Evolutionary conservation across 2,113 vertebrate genomes (phyloP).

Genomic region (Benitochromis conjunctus): DNA sequence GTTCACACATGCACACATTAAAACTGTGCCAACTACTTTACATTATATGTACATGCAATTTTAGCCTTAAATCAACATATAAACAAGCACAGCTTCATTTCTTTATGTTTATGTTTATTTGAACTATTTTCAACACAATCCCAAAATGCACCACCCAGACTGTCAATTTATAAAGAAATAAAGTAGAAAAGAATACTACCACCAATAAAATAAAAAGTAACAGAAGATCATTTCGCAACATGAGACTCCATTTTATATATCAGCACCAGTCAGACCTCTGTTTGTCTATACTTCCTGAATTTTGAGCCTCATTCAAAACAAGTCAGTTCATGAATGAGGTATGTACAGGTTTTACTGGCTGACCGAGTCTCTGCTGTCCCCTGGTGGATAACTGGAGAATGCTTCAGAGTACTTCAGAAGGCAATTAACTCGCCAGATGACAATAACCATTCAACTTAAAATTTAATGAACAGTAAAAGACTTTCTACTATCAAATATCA

Average conservation of each 20-base stretch:
- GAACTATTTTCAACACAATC: not conserved
- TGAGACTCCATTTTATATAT: not conserved
- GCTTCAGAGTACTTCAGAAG: not conserved
- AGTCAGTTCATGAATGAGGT: not conserved
- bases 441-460: not conserved
- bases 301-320: not conserved
- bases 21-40: not conserved
- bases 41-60: not conserved
- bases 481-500: not conserved
- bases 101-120: no score
- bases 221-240: not conserved
- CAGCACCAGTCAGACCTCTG: not conserved
- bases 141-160: not conserved
- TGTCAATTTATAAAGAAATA: not conserved
- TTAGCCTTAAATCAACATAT: not conserved
- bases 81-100: not conserved
- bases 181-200: not conserved
- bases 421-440: not conserved
- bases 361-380: conserved; percentile 52
- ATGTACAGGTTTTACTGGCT: not conserved
- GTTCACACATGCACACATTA: not conserved
- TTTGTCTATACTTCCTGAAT: conserved; percentile 14
- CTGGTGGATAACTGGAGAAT: conserved; percentile 45
- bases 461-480: not conserved
- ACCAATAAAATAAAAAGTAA: not conserved